Conservation (phyloP, 1,140 invertebrate species). For the Cylas formicarius region DNA sequence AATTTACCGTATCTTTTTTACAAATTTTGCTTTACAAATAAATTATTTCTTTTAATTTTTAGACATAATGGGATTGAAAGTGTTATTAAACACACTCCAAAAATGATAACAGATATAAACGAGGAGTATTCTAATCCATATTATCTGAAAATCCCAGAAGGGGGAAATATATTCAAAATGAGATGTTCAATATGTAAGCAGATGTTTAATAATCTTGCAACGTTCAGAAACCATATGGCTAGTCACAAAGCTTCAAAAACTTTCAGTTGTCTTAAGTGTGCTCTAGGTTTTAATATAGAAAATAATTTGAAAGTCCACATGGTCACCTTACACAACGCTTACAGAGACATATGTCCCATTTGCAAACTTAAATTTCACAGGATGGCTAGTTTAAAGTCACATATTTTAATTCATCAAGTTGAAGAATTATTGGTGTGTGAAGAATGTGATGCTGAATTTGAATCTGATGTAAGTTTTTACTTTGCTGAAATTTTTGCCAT, state of each 20-base stretch:
- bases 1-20: no score
- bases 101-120: no score
- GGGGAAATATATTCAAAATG: no score
- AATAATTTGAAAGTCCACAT: constrained; percentile 51
- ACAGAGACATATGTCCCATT: constrained; percentile 55
- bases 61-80: no score
- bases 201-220: no score
- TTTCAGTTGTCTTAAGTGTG: constrained; percentile 53
- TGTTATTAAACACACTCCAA: no score
- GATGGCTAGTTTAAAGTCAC: constrained; percentile 63
- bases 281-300: constrained; percentile 56
- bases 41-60: no score
- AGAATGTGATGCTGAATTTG: constrained; percentile 64
- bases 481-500: constrained; percentile 1
- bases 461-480: constrained; percentile 48
- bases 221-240: no score
- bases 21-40: no score
- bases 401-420: constrained; percentile 59
- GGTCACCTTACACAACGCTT: constrained; percentile 49
- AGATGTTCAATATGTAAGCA: no score
- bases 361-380: constrained; percentile 56
- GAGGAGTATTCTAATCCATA: no score
- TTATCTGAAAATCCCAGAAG: no score
- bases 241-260: constrained; percentile 58
- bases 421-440: constrained; percentile 62